Evolutionary conservation across 2,888 invertebrate species (phyloP), one percentile per base, ranked within the genome.

Genomic region (Bhutanitis thaidina): DNA sequence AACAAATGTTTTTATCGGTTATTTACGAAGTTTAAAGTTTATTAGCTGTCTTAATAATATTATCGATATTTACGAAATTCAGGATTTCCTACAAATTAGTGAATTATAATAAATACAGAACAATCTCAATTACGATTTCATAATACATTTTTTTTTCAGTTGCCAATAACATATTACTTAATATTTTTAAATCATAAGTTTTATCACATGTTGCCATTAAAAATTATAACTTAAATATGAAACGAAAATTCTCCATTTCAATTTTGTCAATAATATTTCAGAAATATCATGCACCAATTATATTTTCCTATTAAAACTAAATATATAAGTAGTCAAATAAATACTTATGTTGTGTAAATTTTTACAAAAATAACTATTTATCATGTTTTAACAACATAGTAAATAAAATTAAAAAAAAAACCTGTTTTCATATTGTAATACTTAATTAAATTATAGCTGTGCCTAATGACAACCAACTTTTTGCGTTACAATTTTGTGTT

Each of bases 341-440:
- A 41, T 51, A n/a, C n/a, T n/a, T n/a, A 58, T 15, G 47, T 41
- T 14, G 37, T 63, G 52, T 52, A 52, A 47, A 47, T 47, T 47
- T 46, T 63, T 57, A 71, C 67, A 75, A 71, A 79, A 82, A 82
- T 78, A 84, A 83, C 81, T 79, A 81, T 79, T 80, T 87, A 85
- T 87, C 86, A 86, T 86, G 86, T 79, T 81, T 77, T 61, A 82
- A 83, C 75, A 83, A 86, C 77, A 65, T 71, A 73, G 68, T 73
- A 80, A 64, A 72, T 60, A 73, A 80, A 80, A 77, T 73, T 73
- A 75, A 73, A 71, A 63, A 61, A 45, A 54, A 63, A 71, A 70
- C 71, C 72, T 65, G 40, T 52, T 52, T 74, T 68, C 69, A 75
- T 77, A 79, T 84, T 4, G 27, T 20, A 84, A 84, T 82, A 86